A percentile compares a stretch with the other conserved stretches of the same genome.
Conservation (phyloP, 2,888 invertebrate genomes). For the Ctena decussata region DNA sequence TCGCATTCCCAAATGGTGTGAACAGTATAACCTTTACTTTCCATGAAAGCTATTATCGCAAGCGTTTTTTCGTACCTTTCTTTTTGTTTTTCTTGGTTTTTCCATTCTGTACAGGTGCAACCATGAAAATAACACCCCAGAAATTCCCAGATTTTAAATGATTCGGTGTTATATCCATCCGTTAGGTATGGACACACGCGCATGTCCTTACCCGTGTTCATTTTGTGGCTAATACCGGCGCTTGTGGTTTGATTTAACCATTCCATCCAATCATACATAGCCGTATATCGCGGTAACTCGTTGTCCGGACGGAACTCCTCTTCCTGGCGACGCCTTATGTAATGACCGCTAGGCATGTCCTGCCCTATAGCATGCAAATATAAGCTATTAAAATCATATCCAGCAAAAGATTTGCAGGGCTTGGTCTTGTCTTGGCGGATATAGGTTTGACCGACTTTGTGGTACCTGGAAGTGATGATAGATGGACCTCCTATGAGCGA, state of each 20-base stretch:
- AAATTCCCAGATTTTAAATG: constrained; percentile 3
- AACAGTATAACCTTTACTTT: constrained; percentile 1
- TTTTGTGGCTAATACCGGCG: constrained; percentile 36
- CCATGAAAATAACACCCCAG: constrained; percentile 24
- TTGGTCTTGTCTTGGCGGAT: background rate
- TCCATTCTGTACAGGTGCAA: background rate
- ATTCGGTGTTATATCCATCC: constrained; percentile 30
- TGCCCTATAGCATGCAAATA: constrained; percentile 38
- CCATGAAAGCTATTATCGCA: background rate
- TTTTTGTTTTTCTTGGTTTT: background rate
- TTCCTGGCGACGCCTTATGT: constrained; percentile 22
- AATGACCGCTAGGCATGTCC: constrained; percentile 42
- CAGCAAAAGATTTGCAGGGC: constrained; percentile 27
- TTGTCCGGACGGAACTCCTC: constrained; percentile 31
- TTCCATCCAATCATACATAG: constrained; percentile 43
- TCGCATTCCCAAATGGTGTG: constrained; percentile 33
- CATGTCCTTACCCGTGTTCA: constrained; percentile 31
- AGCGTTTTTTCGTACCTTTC: background rate
- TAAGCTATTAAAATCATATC: constrained; percentile 44
- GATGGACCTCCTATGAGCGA: constrained; percentile 34
- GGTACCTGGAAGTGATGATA: constrained; percentile 33
- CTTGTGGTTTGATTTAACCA: constrained; percentile 25
- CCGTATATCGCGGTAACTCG: background rate
- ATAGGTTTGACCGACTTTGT: constrained; percentile 15
- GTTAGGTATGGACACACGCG: constrained; percentile 39